These are phyloP conservation scores for Corydoras sp. DNA, from an alignment of 2,113 vertebrate species.

Conservation along the genomic window DNA sequence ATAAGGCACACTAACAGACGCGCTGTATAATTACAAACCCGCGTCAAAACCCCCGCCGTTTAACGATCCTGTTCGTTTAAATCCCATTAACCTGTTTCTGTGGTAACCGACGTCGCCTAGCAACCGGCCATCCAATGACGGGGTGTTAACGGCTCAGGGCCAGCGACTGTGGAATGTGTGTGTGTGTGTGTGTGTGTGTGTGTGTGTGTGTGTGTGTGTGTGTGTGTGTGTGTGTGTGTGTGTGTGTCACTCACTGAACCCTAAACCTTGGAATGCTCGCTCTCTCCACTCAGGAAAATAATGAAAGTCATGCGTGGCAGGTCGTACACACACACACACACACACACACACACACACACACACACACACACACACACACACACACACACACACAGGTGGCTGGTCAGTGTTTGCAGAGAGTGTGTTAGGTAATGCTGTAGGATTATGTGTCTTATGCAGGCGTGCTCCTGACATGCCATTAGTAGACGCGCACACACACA, in stretches of 20 bases:
- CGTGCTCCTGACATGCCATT: slow-evolving; percentile 6
- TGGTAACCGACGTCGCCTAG: slow-evolving; percentile 61
- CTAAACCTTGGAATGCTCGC: slow-evolving; percentile 30
- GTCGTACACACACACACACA: too few relatives aligned
- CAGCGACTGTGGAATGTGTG: slow-evolving; percentile 47
- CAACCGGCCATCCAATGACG: slow-evolving; percentile 51
- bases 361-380: too few relatives aligned
- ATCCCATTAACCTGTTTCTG: slow-evolving; percentile 62
- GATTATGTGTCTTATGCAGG: slow-evolving; percentile 25
- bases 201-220: background rate
- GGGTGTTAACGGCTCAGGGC: slow-evolving; percentile 24
- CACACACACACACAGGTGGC: background rate
- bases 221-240: slow-evolving; percentile 9
- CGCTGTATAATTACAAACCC: too few relatives aligned
- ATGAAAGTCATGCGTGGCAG: background rate
- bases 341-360: too few relatives aligned
- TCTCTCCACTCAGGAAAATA: background rate
- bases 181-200: slow-evolving; percentile 20
- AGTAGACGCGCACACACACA: background rate
- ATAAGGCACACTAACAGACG: too few relatives aligned
- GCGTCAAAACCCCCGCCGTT: too few relatives aligned
- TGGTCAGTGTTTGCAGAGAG: slow-evolving; percentile 1
- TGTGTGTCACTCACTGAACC: slow-evolving; percentile 37
- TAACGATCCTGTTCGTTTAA: slow-evolving; percentile 53
- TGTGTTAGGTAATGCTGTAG: slow-evolving; percentile 18